phyloP scores from a whole-genome alignment of 2,888 invertebrate genomes.

The Lepidocyrtinus sp. region DNA sequence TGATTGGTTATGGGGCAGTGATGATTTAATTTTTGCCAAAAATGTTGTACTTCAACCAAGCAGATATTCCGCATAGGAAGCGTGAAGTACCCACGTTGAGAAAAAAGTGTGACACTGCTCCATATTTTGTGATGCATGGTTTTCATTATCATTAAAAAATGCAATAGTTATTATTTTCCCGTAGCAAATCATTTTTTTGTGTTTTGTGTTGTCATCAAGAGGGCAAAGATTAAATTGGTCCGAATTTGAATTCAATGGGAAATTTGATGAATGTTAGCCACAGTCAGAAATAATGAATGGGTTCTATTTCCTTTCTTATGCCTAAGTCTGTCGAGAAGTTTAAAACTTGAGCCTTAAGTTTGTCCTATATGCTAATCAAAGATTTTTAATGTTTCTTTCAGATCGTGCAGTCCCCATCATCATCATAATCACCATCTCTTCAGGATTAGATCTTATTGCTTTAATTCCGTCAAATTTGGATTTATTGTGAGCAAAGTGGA shows the following conservation, averaged over 20 bases:
- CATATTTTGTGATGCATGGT: neutral
- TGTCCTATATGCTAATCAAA: neutral
- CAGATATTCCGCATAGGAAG: no score
- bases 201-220: no score
- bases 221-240: neutral
- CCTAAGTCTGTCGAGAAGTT: no score
- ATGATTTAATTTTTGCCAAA: neutral
- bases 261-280: neutral
- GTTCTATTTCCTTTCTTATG: neutral
- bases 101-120: neutral
- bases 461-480: neutral
- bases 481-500: neutral
- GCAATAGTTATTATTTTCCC: neutral
- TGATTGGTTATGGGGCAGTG: neutral
- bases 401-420: neutral
- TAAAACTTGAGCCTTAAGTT: neutral
- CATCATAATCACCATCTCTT: neutral
- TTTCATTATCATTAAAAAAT: neutral
- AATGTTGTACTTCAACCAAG: no score
- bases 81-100: neutral
- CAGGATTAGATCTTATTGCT: neutral
- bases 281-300: neutral
- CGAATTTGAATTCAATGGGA: neutral
- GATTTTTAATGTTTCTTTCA: neutral
- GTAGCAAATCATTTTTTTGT: neutral